Evolutionary conservation across 1,140 invertebrate species (phyloP).

Genomic region (Drosophila takahashii): DNA sequence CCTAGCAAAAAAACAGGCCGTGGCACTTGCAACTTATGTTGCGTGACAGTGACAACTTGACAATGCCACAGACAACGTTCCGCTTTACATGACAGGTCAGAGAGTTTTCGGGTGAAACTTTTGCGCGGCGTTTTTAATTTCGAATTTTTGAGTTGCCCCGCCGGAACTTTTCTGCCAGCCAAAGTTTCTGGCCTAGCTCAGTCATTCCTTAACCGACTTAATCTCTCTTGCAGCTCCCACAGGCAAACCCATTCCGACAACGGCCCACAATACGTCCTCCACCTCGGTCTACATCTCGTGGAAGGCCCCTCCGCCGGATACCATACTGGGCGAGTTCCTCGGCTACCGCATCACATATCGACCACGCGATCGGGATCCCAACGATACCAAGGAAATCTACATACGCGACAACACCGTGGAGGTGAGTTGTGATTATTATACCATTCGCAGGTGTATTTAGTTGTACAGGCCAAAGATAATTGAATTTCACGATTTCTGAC

Average conservation of each 20-base stretch:
- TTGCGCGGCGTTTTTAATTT: constrained; percentile 75
- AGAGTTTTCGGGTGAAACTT: constrained; percentile 50
- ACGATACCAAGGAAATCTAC: constrained; percentile 88
- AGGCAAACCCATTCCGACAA: constrained; percentile 89
- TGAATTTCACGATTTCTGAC: constrained; percentile 77
- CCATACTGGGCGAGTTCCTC: constrained; percentile 92
- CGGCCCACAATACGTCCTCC: constrained; percentile 89
- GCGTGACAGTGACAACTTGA: constrained; percentile 83
- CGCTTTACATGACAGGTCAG: constrained; percentile 53
- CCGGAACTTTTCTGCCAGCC: constrained; percentile 46
- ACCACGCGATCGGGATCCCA: constrained; percentile 86
- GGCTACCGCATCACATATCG: constrained; percentile 90
- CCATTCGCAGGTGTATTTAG: constrained; percentile 20
- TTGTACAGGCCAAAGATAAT: constrained; percentile 55
- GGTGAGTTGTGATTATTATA: constrained; percentile 85
- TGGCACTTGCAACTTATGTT: constrained; percentile 77
- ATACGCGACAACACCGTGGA: constrained; percentile 88
- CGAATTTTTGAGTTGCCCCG: constrained; percentile 71
- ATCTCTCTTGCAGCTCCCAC: constrained; percentile 87
- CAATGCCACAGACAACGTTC: constrained; percentile 79
- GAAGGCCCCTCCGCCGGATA: constrained; percentile 88
- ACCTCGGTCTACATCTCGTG: constrained; percentile 90
- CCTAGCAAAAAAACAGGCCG: constrained; percentile 11
- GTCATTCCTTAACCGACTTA: constrained; percentile 22
- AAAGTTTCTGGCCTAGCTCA: constrained; percentile 54